Percentiles rank a stretch among this genome's conserved stretches.
Conservation (phyloP, 2,797 vertebrate species). For the Mus caroli region DNA sequence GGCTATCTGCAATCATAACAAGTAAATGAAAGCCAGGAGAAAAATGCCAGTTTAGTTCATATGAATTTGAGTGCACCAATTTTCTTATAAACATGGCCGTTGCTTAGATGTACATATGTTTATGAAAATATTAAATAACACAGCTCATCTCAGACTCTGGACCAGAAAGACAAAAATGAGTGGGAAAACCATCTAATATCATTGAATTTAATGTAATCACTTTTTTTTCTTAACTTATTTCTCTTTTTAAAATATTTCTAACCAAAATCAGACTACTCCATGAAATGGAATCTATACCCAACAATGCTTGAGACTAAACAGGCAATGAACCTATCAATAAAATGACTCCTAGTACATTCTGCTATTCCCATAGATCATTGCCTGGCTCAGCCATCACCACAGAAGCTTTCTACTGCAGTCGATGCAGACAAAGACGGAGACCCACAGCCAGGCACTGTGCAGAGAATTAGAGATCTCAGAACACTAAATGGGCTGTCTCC, state of each 20-base stretch:
- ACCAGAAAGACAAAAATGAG: constrained; percentile 63
- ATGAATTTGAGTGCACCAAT: constrained; percentile 68
- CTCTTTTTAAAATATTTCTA: constrained; percentile 27
- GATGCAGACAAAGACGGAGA: neutral
- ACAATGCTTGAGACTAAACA: neutral
- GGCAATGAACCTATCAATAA: too few relatives aligned
- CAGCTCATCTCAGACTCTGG: constrained; percentile 67
- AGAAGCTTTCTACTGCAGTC: neutral
- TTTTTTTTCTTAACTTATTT: neutral
- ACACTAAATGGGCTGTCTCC: neutral
- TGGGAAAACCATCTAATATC: constrained; percentile 60
- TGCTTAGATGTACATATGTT: constrained; percentile 27
- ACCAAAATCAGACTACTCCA: neutral
- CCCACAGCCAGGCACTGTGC: too few relatives aligned
- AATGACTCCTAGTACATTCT: neutral
- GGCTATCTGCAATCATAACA: constrained; percentile 43
- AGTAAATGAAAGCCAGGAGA: constrained; percentile 61
- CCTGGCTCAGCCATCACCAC: neutral
- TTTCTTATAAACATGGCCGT: constrained; percentile 68
- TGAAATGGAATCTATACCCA: neutral
- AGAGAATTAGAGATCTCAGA: neutral
- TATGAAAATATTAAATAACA: constrained; percentile 65
- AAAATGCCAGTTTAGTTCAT: constrained; percentile 65
- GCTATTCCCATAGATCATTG: neutral
- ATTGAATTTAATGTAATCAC: constrained; percentile 59